Evolutionary conservation across 2,888 invertebrate species (phyloP).

Genomic region (Platerodrilus igneus): DNA sequence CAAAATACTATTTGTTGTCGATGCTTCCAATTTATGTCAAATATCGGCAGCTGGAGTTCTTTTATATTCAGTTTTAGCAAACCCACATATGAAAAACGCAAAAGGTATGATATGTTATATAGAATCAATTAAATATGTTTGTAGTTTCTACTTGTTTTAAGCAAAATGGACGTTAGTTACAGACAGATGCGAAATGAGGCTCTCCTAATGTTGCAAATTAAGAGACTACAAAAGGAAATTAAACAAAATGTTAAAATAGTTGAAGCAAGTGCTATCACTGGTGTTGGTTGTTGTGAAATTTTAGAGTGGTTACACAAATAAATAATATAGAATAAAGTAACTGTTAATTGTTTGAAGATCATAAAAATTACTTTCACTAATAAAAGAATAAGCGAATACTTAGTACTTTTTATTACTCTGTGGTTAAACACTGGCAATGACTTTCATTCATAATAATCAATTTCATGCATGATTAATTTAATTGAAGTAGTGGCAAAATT

Average conservation of each 20-base stretch:
- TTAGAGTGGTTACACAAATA: constrained; percentile 53
- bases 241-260: constrained; percentile 62
- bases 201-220: constrained; percentile 73
- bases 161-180: constrained; percentile 83
- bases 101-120: too few relatives aligned
- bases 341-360: constrained; percentile 1
- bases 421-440: background rate
- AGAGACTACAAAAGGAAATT: constrained; percentile 64
- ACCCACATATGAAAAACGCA: constrained; percentile 62
- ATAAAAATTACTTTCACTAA: constrained; percentile 26
- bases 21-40: constrained; percentile 80
- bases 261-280: constrained; percentile 71
- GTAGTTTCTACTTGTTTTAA: constrained; percentile 65
- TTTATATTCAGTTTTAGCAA: constrained; percentile 70
- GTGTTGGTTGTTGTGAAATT: constrained; percentile 64
- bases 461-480: constrained; percentile 1
- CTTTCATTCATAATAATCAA: background rate
- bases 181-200: constrained; percentile 85
- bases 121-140: constrained; percentile 29
- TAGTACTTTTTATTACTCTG: too few relatives aligned
- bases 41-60: constrained; percentile 80
- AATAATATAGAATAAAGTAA: background rate
- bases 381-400: too few relatives aligned
- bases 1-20: constrained; percentile 75
- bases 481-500: too few relatives aligned